Base-by-base conservation (phyloP, 1,140 invertebrate genomes). In the Drosophila simulans region DNA sequence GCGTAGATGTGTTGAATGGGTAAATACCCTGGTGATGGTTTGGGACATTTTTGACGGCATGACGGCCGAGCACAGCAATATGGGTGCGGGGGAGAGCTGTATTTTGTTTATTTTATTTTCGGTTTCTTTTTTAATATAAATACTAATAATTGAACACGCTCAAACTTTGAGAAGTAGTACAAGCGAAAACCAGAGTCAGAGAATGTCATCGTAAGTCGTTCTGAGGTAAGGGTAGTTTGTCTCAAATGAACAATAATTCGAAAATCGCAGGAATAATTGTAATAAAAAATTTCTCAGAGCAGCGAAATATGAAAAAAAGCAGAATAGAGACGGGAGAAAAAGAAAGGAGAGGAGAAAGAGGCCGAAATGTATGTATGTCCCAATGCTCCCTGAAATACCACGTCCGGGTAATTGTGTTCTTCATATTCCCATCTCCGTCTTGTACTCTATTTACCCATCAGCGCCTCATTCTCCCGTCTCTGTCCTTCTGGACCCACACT, bases 341-440 rank as follows among this genome's bases (percentile, higher is more conserved):
- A 13, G 13, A 13, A 54, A 7, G 1, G 17, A 40, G 12, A 54
- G 13, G 3, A 12, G 27, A 58, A 25, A 25, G 17, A 56, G 20
- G 13, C n/a, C 17, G 27, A 60, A 42, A n/a, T 57, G 40, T 35
- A n/a, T 57, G 31, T 35, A 31, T 17, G 20, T 57, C 45, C n/a
- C 55, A 59, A 54, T 43, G 49, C 52, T 58, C 39, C 25, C 37
- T 59, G 37, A 31, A 71, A 58, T 20, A 66, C 37, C 63, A 72
- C 48, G 42, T 56, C 53, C 65, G 69, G 46, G 74, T 86, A 85
- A 86, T 85, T 85, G 82, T 78, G 74, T 86, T 71, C 74, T 75
- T 84, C 73, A 80, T 73, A 55, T 46, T 77, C 37, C 66, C 66
- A 54, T 58, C 52, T 59, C 46, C 52, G 40, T 42, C 59, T 65